Base-by-base conservation (phyloP, 2,797 vertebrate genomes). In the Dipus sagitta region DNA sequence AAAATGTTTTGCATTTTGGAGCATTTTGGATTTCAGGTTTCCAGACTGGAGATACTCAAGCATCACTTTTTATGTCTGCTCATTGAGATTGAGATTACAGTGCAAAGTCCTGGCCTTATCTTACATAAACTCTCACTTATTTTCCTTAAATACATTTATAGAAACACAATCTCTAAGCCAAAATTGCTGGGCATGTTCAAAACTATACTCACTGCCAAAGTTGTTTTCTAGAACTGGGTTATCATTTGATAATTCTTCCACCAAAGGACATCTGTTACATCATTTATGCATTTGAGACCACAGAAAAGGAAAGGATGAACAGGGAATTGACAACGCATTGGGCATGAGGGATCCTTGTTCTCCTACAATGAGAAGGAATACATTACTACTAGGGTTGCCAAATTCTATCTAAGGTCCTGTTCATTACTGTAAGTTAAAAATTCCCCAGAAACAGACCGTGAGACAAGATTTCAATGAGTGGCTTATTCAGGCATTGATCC, bases 61-160 rank as follows among this genome's bases (percentile, higher is more conserved):
- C 32, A 13, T 78, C 67, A 67, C 67, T 38, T 90, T 85, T 77
- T 1, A 52, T 80, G 54, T 1, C n/a, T 21, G 89, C 3, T 15
- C 54, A 12, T 9, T 78, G 42, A 67, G 38, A 79, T 52, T 17
- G 10, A 64, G 26, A 52, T 54, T 67, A 54, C 52, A 68, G 0
- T 60, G 38, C 28, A 92, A 88, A 81, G 17, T 76, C 67, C 76
- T 83, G 88, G 68, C 21, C 54, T 88, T 65, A 65, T 60, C 38
- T 34, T 72, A n/a, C 18, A 72, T 10, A 75, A 65, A 76, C 5
- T 3, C 28, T 74, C 80, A 92, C 82, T 80, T 74, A 70, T 74
- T 94, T 88, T 81, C 65, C 84, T 89, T 79, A 91, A 92, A n/a
- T 81, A 62, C 62, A 85, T 75, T 96, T 90, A 24, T 58, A 65